Conservation (phyloP, 2,888 invertebrate genomes). For the Beris morrisii region DNA sequence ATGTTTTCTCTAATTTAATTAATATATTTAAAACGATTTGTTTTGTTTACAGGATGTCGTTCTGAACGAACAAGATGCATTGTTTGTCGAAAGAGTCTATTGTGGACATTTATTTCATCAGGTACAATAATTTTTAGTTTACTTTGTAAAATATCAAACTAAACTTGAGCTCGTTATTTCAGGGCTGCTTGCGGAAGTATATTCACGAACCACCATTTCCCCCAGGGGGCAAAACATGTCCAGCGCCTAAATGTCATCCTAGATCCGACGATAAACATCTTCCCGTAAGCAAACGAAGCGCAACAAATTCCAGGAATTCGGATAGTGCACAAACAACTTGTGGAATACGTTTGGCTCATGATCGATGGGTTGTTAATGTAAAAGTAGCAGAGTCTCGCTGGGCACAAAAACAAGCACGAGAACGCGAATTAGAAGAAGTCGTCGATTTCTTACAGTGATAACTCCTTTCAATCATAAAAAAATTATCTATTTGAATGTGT, state of each 20-base stretch:
- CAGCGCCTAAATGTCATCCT: constrained; percentile 53
- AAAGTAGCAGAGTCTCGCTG: constrained; percentile 72
- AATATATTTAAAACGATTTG: not conserved
- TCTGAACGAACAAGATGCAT: constrained; percentile 62
- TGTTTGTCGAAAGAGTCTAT: constrained; percentile 69
- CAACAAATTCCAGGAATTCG: constrained; percentile 38
- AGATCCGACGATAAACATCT: constrained; percentile 47
- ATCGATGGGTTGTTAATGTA: constrained; percentile 71
- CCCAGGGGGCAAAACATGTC: constrained; percentile 71
- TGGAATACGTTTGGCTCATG: constrained; percentile 68
- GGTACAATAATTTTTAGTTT: constrained; percentile 16
- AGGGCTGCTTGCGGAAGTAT: constrained; percentile 67
- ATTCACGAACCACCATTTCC: constrained; percentile 74
- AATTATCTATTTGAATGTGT: not conserved
- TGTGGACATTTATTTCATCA: constrained; percentile 74
- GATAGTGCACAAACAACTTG: constrained; percentile 54
- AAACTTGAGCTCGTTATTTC: constrained; percentile 35
- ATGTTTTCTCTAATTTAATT: too few species aligned
- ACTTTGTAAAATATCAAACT: not conserved
- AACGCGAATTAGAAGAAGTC: constrained; percentile 74
- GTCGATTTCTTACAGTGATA: constrained; percentile 67
- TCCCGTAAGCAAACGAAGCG: not conserved
- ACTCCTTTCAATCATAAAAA: not conserved
- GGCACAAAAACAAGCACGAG: constrained; percentile 76
- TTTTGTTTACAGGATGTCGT: constrained; percentile 52